phyloP scores from a whole-genome alignment of 1,140 invertebrate species.

The Helicoverpa zea region DNA sequence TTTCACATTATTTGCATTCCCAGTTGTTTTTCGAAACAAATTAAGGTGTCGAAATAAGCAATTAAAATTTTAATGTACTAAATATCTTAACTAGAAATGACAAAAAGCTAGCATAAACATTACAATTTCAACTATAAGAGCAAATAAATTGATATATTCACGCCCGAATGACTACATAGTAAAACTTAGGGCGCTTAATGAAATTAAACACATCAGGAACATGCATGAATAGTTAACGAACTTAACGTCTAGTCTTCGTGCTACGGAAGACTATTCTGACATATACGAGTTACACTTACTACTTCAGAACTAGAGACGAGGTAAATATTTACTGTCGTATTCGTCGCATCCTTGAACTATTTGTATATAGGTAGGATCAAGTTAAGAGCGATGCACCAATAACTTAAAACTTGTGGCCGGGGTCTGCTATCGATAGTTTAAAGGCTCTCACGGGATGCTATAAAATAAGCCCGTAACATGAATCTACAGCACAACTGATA shows the following conservation, averaged over 20 bases:
- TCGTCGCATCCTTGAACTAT: not conserved
- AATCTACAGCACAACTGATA: slow-evolving; percentile 21
- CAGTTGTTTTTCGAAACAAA: too few relatives aligned
- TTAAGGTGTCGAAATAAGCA: too few relatives aligned
- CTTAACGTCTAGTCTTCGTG: slow-evolving; percentile 32
- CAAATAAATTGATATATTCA: slow-evolving; percentile 26
- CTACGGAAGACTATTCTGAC: slow-evolving; percentile 13
- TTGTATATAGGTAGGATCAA: not conserved
- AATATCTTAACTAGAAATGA: slow-evolving; percentile 7
- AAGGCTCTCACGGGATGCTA: slow-evolving; percentile 32
- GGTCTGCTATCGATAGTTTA: slow-evolving; percentile 38
- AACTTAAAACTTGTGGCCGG: slow-evolving; percentile 14
- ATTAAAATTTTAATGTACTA: slow-evolving; percentile 16
- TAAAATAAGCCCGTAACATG: slow-evolving; percentile 37
- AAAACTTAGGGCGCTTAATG: slow-evolving; percentile 26
- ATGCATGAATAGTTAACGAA: slow-evolving; percentile 38
- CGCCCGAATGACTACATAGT: not conserved
- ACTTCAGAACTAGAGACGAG: not conserved
- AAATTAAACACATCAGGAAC: slow-evolving; percentile 32
- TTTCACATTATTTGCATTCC: too few relatives aligned
- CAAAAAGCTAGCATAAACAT: slow-evolving; percentile 6
- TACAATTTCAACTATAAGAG: not conserved
- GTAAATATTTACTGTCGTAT: not conserved
- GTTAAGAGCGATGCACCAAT: slow-evolving; percentile 32
- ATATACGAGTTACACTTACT: not conserved